phyloP scores from a whole-genome alignment of 2,113 vertebrate species.

The Excalfactoria chinensis region DNA sequence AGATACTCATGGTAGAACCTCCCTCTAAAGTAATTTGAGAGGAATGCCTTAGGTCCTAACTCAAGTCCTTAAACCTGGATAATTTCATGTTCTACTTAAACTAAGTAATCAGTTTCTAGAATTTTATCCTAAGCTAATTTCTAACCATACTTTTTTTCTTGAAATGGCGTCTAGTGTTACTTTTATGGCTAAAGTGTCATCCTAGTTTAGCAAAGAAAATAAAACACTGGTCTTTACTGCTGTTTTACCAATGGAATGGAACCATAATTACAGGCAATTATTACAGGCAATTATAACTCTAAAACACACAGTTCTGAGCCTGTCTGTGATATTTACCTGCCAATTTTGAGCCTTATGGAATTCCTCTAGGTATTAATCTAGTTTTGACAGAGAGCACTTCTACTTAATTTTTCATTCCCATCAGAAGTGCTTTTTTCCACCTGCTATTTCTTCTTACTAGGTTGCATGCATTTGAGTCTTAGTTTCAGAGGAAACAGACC shows the following conservation, averaged over 20 bases:
- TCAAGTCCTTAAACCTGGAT: background rate
- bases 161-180: background rate
- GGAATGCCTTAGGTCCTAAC: background rate
- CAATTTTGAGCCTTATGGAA: background rate
- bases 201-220: background rate
- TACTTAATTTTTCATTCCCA: background rate
- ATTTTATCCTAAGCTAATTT: background rate
- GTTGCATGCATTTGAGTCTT: background rate
- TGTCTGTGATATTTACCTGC: background rate
- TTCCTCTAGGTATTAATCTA: background rate
- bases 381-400: background rate
- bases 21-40: background rate
- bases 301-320: background rate
- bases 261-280: background rate
- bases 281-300: background rate
- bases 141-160: background rate
- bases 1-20: background rate
- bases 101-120: background rate
- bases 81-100: background rate
- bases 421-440: background rate
- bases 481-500: background rate
- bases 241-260: background rate
- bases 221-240: background rate
- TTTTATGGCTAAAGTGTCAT: constrained; percentile 11
- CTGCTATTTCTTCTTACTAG: background rate